Percentiles rank a stretch among this genome's conserved stretches.
Conservation (phyloP, 1,140 invertebrate species). For the Globodera ellingtonae region DNA sequence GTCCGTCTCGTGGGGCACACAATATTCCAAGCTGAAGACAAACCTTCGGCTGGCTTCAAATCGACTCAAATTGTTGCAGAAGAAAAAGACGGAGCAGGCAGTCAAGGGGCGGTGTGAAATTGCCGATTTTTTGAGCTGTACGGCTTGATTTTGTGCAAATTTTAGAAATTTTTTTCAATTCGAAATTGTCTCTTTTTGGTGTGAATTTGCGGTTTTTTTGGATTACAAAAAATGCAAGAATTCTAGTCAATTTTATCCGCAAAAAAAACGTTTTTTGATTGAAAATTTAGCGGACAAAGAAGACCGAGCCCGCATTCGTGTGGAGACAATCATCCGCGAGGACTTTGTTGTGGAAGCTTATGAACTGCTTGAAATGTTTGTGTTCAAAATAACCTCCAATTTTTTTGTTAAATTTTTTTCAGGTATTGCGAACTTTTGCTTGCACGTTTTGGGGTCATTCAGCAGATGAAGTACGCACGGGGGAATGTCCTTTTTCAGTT, state of each 20-base stretch:
- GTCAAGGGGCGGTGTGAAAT: conserved; percentile 95
- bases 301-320: conserved; percentile 89
- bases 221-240: too few relatives aligned
- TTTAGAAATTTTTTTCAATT: neutral
- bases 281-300: conserved; percentile 75
- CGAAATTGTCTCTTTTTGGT: too few relatives aligned
- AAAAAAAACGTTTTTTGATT: neutral
- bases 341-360: conserved; percentile 98
- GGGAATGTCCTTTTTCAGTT: too few relatives aligned
- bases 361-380: conserved; percentile 95
- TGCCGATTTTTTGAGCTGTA: conserved; percentile 82
- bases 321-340: conserved; percentile 97
- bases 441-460: conserved; percentile 91
- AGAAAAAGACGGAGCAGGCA: conserved; percentile 95
- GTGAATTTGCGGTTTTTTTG: neutral
- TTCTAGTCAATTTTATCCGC: neutral
- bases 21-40: conserved; percentile 91
- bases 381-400: conserved; percentile 61
- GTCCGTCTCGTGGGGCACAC: conserved; percentile 65
- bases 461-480: conserved; percentile 84
- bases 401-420: conserved; percentile 8
- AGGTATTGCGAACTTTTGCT: conserved; percentile 85
- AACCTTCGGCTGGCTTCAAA: conserved; percentile 88
- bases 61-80: conserved; percentile 89
- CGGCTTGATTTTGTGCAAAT: conserved; percentile 17